Base-by-base conservation (phyloP, 2,113 vertebrate species). In the Rhinolophus sinicus region DNA sequence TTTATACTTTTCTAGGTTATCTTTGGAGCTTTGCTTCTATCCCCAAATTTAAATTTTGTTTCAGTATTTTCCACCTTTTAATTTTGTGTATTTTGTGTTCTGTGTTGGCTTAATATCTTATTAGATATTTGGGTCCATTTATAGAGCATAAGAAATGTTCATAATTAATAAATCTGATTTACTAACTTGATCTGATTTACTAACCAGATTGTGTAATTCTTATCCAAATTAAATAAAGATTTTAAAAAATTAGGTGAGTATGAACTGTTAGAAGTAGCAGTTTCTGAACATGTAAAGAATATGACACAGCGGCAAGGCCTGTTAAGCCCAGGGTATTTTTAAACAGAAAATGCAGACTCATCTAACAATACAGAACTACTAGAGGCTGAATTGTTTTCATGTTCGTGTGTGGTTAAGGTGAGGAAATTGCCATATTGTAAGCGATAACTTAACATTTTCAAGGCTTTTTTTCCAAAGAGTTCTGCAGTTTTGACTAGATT, bases 271-370 rank as follows among this genome's bases (percentile, higher is more conserved):
- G 73, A 90, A 56, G 44, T 22, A 52, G 33, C 83, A 35, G 33
- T 88, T 95, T 90, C 47, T 90, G 28, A 78, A 73, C 33, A 33
- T 67, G 35, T 76, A 40, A 62, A 87, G 62, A 95, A 52, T 50
- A 28, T 40, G 33, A 81, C 64, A 60, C 8, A 92, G 44, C 10
- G 13, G 44, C 58, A 82, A 47, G 83, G 84, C 62, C 84, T 80
- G 3, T 72, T 40, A 81, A 94, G 64, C 70, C 69, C 50, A 5
- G 30, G 35, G 44, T 94, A 38, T 65, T 85, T 96, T 85, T 69
- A 90, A 96, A 73, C 81, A 77, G 90, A 95, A 96, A 93, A 70
- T 97, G 95, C 97, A 94, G 88, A 95, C 90, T 98, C 95, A 96
- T 97, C 90, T 81, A 78, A 77, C 89, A 82, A 11, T 90, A 78